These are phyloP conservation scores for Palythoa grandiflora DNA, from an alignment of 92 coral and sea anemone species.

Conservation along the genomic window DNA sequence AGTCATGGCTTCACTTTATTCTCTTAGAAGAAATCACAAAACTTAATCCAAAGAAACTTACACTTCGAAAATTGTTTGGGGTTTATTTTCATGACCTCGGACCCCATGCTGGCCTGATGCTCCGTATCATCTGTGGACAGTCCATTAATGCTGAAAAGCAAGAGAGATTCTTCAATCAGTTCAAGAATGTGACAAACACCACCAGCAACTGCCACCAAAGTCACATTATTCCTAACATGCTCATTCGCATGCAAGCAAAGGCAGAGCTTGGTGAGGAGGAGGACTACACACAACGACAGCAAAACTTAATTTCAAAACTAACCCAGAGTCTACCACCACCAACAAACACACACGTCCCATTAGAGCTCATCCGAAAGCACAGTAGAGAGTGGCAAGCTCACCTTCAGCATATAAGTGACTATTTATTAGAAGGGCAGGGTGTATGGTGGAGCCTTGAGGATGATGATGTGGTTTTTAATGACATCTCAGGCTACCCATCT, in stretches of 20 bases:
- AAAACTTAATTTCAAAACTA: slow-evolving; percentile 44
- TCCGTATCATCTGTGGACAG: no score
- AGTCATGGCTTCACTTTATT: no score
- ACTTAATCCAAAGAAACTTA: no score
- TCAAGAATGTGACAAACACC: background rate
- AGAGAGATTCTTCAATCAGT: no score
- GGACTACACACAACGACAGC: slow-evolving; percentile 50
- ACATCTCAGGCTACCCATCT: slow-evolving; percentile 24
- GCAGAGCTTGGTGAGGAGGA: slow-evolving; percentile 51
- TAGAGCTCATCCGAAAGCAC: slow-evolving; percentile 25
- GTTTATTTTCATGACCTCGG: no score
- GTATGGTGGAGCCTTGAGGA: slow-evolving; percentile 47
- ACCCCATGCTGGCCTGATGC: no score
- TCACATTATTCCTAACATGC: slow-evolving; percentile 54
- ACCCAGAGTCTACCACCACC: slow-evolving; percentile 29
- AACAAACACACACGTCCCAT: slow-evolving; percentile 38
- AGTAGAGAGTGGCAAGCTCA: slow-evolving; percentile 54
- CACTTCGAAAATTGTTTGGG: no score
- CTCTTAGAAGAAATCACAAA: no score
- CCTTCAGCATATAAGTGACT: slow-evolving; percentile 48
- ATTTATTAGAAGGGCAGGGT: slow-evolving; percentile 44
- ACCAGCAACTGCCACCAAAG: slow-evolving; percentile 62
- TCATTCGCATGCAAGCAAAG: slow-evolving; percentile 63
- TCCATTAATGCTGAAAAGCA: no score
- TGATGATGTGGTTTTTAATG: slow-evolving; percentile 17